These are phyloP conservation scores for Dromiciops gliroides DNA, from an alignment of 2,113 vertebrate genomes.

Conservation along the genomic window DNA sequence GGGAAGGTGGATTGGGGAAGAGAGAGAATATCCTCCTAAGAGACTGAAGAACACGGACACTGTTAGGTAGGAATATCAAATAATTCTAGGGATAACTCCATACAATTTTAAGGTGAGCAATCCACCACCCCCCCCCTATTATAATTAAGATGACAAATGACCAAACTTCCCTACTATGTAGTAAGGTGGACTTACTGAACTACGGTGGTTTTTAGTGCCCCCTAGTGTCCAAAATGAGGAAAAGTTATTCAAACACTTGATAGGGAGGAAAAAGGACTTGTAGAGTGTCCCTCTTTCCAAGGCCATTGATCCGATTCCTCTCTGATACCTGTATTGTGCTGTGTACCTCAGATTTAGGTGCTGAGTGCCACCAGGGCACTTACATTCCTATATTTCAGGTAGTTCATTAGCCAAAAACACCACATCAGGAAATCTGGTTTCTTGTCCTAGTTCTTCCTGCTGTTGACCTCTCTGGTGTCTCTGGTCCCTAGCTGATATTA, in stretches of 20 bases:
- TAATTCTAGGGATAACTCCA: not conserved
- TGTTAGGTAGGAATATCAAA: not conserved
- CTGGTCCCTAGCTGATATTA: not conserved
- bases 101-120: not conserved
- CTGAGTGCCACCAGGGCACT: not conserved
- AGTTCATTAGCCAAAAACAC: not conserved
- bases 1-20: not conserved
- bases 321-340: not conserved
- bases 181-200: not conserved
- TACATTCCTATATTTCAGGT: not conserved
- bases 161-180: constrained; percentile 1
- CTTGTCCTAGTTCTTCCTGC: not conserved
- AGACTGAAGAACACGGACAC: not conserved
- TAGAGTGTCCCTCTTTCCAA: not conserved
- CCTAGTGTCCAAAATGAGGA: constrained; percentile 71
- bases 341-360: not conserved
- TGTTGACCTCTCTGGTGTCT: not conserved
- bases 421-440: not conserved
- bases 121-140: not conserved
- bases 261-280: not conserved
- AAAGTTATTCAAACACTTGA: not conserved
- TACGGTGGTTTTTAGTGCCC: constrained; percentile 75
- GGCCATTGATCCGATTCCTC: not conserved
- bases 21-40: not conserved
- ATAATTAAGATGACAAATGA: constrained; percentile 42